Percentiles rank a stretch among this genome's conserved stretches.
Evolutionary conservation across 2,113 vertebrate genomes (phyloP).

Genomic region (Notiomystis cincta): DNA sequence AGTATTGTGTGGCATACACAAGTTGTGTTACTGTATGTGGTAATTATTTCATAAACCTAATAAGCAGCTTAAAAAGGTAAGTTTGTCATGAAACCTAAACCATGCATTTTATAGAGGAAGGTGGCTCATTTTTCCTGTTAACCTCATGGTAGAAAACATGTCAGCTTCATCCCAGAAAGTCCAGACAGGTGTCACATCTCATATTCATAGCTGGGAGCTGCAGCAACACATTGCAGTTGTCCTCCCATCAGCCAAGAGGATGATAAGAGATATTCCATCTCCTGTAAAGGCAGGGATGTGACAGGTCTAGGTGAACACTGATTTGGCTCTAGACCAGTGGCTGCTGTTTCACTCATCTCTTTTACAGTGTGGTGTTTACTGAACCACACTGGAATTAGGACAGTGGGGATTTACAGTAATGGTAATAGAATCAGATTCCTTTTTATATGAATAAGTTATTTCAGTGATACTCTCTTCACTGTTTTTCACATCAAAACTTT

Average conservation of each 20-base stretch:
- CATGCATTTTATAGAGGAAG: background rate
- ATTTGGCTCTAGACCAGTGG: background rate
- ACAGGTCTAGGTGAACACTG: background rate
- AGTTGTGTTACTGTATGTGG: background rate
- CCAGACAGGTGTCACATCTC: background rate
- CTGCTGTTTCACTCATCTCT: background rate
- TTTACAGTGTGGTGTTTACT: background rate
- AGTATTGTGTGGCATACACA: background rate
- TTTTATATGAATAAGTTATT: background rate
- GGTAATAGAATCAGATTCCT: background rate
- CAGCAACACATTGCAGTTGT: background rate
- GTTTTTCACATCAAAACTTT: background rate
- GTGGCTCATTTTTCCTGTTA: background rate
- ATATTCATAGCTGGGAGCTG: background rate
- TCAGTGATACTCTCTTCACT: background rate
- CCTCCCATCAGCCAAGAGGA: background rate
- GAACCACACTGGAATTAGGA: background rate
- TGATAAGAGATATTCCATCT: background rate
- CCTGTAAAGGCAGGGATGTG: background rate
- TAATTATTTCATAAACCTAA: background rate
- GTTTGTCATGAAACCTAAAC: background rate
- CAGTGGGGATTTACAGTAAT: background rate
- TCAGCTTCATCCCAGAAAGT: background rate
- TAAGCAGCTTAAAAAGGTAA: background rate
- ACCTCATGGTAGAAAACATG: background rate